phyloP scores from a whole-genome alignment of 1,140 invertebrate genomes.

The Aradophagus sp. region DNA sequence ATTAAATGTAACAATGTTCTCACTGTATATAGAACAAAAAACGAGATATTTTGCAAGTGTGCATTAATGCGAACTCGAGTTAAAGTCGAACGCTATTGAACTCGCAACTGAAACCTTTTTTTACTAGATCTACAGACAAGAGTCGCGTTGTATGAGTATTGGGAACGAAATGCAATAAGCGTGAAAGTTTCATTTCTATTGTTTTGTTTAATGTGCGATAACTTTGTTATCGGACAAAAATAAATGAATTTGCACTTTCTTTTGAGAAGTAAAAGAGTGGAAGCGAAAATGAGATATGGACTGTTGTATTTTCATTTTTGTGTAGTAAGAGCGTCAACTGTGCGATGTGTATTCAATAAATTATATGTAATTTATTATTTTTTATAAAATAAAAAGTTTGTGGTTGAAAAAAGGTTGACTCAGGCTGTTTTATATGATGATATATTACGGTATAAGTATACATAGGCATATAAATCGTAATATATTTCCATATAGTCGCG shows the following conservation, averaged over 20 bases:
- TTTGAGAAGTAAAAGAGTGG: neutral
- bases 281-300: neutral
- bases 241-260: no score
- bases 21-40: slow-evolving; percentile 7
- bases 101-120: no score
- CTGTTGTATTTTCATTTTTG: slow-evolving; percentile 8
- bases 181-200: neutral
- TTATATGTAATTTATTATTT: slow-evolving; percentile 57
- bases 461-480: neutral
- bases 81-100: no score
- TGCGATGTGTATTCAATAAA: slow-evolving; percentile 30
- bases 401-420: slow-evolving; percentile 14
- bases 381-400: slow-evolving; percentile 50
- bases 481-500: neutral
- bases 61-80: slow-evolving; percentile 9
- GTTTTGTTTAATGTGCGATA: neutral
- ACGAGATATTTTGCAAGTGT: slow-evolving; percentile 6
- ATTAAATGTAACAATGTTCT: neutral
- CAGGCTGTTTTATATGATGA: slow-evolving; percentile 4
- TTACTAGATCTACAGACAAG: neutral
- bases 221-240: no score
- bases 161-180: slow-evolving; percentile 12
- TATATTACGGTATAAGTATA: neutral
- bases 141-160: slow-evolving; percentile 13
- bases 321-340: slow-evolving; percentile 1